Percentiles rank a stretch among this genome's conserved stretches.
phyloP scores from a whole-genome alignment of 2,888 invertebrate genomes.

The Melanophora roralis region DNA sequence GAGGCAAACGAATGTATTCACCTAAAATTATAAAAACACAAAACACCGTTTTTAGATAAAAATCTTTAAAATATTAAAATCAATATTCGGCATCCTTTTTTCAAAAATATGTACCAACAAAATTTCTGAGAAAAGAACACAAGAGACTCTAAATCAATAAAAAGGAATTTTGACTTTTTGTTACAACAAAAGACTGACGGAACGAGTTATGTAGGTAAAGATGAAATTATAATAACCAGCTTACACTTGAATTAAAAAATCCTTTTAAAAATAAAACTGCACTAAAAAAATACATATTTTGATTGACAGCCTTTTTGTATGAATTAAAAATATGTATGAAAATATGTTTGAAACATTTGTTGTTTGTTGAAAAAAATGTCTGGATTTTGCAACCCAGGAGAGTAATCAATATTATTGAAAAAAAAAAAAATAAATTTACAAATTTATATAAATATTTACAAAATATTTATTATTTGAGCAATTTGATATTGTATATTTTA shows the following conservation, averaged over 20 bases:
- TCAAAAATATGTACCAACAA: conserved; percentile 51
- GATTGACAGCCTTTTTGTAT: conserved; percentile 65
- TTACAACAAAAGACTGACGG: conserved; percentile 48
- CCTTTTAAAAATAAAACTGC: conserved; percentile 60
- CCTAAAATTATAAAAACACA: conserved; percentile 67
- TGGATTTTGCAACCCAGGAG: conserved; percentile 64
- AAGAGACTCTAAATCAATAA: not conserved
- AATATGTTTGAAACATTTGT: not conserved
- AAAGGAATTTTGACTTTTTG: conserved; percentile 45
- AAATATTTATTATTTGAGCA: conserved; percentile 42
- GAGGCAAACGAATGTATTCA: conserved; percentile 76
- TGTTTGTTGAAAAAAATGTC: conserved; percentile 6
- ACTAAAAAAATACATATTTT: conserved; percentile 74
- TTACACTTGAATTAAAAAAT: conserved; percentile 42
- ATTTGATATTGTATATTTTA: conserved; percentile 24
- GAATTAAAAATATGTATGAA: conserved; percentile 2
- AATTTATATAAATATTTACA: conserved; percentile 39
- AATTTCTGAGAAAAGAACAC: conserved; percentile 45
- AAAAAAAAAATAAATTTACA: not conserved
- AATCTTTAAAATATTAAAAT: conserved; percentile 39
- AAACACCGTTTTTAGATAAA: conserved; percentile 43
- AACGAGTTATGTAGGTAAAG: conserved; percentile 53
- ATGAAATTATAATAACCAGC: conserved; percentile 9
- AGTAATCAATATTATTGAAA: conserved; percentile 65
- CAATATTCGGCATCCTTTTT: conserved; percentile 23